Conservation (phyloP, 1,140 invertebrate species). For the Lanistes nyassanus region DNA sequence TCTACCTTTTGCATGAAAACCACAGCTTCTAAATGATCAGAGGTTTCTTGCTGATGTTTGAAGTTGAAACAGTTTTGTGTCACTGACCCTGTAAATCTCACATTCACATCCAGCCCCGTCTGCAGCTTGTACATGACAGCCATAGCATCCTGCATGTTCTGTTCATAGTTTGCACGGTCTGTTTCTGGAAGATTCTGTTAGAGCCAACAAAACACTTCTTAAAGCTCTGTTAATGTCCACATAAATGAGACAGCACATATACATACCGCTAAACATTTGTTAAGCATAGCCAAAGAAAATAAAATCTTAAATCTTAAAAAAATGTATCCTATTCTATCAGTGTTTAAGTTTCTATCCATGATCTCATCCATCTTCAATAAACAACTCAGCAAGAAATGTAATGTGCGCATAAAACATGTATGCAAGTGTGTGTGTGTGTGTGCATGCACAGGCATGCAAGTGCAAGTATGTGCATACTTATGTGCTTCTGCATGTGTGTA, state of each 20-base stretch:
- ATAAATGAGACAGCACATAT: neutral
- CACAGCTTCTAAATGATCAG: too few relatives aligned
- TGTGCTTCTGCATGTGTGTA: too few relatives aligned
- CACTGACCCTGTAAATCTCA: slow-evolving; percentile 72
- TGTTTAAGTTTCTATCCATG: too few relatives aligned
- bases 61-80: neutral
- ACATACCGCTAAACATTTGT: neutral
- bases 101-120: slow-evolving; percentile 75
- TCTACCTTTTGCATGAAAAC: too few relatives aligned
- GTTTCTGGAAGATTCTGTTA: slow-evolving; percentile 62
- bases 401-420: too few relatives aligned
- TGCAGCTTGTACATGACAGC: slow-evolving; percentile 72
- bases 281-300: slow-evolving; percentile 3
- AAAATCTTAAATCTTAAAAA: neutral
- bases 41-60: neutral
- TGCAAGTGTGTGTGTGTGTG: too few relatives aligned
- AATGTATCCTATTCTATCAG: too few relatives aligned
- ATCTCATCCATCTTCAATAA: too few relatives aligned
- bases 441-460: too few relatives aligned
- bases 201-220: slow-evolving; percentile 22
- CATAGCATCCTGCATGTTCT: slow-evolving; percentile 74
- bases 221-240: neutral
- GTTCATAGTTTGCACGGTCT: slow-evolving; percentile 71
- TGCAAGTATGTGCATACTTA: too few relatives aligned
- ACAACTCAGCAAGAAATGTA: too few relatives aligned